Evolutionary conservation across 2,888 invertebrate genomes (phyloP).

Genomic region (Drosophila vallismaia): DNA sequence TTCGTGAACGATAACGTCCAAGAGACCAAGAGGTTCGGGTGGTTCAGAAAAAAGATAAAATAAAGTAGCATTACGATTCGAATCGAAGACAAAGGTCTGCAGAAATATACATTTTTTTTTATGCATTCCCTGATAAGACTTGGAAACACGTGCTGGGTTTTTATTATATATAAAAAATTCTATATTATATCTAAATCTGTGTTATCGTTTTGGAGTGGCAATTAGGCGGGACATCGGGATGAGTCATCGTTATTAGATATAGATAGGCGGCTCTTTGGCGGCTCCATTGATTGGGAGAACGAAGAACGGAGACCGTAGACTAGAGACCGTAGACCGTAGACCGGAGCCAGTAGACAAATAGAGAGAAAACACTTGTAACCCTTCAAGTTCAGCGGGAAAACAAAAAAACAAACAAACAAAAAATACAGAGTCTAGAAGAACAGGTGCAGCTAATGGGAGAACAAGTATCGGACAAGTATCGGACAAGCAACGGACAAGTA

Average conservation of each 20-base stretch:
- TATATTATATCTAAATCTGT: neutral
- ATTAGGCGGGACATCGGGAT: constrained; percentile 11
- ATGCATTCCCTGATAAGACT: constrained; percentile 15
- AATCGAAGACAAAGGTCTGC: constrained; percentile 6
- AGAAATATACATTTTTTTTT: neutral
- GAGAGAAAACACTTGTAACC: constrained; percentile 63
- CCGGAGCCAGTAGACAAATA: constrained; percentile 39
- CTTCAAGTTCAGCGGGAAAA: constrained; percentile 51
- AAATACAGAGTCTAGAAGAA: constrained; percentile 26
- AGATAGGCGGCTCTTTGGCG: constrained; percentile 35
- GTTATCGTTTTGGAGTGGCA: constrained; percentile 19
- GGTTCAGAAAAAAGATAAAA: neutral
- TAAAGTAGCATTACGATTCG: neutral
- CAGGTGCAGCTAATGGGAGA: constrained; percentile 57
- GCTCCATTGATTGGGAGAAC: constrained; percentile 63
- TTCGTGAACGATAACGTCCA: constrained; percentile 9
- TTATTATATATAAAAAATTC: neutral
- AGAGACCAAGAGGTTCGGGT: too few relatives aligned
- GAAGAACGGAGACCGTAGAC: too few relatives aligned
- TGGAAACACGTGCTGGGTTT: constrained; percentile 11
- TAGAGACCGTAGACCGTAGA: too few relatives aligned
- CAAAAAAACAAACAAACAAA: neutral
- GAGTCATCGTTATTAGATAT: constrained; percentile 13
- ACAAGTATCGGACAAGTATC: constrained; percentile 36
- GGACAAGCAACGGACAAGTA: constrained; percentile 29